phyloP scores from a whole-genome alignment of 2,797 vertebrate genomes.

The Xyrichtys novacula region DNA sequence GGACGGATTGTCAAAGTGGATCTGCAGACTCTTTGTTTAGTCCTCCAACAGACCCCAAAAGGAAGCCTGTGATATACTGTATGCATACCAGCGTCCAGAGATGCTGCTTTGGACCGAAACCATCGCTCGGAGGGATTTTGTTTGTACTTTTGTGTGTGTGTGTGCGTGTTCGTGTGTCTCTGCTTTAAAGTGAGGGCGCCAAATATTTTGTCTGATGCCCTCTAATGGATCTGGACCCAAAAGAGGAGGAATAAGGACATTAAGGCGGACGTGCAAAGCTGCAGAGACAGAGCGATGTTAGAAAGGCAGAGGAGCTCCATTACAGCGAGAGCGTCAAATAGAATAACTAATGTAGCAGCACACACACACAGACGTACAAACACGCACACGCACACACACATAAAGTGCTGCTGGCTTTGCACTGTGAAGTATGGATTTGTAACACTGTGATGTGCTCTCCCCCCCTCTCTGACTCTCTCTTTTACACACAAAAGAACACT shows the following conservation, averaged over 20 bases:
- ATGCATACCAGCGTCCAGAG: constrained; percentile 3
- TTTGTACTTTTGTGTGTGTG: background rate
- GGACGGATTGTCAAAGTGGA: background rate
- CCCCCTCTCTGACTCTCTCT: background rate
- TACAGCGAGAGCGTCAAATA: constrained; percentile 49
- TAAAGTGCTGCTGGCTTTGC: background rate
- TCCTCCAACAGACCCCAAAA: background rate
- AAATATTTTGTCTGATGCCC: background rate
- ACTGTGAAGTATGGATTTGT: constrained; percentile 6
- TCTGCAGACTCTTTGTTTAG: background rate
- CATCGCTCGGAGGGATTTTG: background rate
- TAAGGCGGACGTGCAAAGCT: constrained; percentile 1
- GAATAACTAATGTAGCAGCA: constrained; percentile 40
- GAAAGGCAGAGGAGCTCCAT: constrained; percentile 15
- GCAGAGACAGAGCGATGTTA: constrained; percentile 1
- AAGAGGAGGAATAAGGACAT: background rate
- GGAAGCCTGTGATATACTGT: background rate
- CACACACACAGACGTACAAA: constrained; percentile 15
- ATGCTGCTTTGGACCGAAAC: background rate
- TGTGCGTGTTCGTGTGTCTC: background rate
- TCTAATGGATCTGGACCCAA: background rate
- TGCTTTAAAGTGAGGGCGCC: background rate
- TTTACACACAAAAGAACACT: background rate
- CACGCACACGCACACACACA: constrained; percentile 12
- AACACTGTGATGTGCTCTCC: background rate